phyloP scores from a whole-genome alignment of 2,797 vertebrate genomes.

The Liasis olivaceus region DNA sequence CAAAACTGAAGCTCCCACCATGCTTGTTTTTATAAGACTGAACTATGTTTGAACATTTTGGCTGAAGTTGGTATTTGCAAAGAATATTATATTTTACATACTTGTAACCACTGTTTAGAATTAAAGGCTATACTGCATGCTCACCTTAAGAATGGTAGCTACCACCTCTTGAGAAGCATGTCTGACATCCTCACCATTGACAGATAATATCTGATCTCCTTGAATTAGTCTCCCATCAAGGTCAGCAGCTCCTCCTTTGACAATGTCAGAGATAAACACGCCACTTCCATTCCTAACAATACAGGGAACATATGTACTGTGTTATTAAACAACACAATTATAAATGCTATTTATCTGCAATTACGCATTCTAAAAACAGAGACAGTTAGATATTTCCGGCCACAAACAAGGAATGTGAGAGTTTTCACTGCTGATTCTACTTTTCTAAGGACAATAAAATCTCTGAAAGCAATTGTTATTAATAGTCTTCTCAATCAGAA shows the following conservation, averaged over 20 bases:
- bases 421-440: slow-evolving; percentile 23
- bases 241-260: slow-evolving; percentile 92
- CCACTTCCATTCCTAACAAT: slow-evolving; percentile 87
- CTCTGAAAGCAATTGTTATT: not conserved
- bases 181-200: slow-evolving; percentile 89
- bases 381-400: not conserved
- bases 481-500: not conserved
- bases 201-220: slow-evolving; percentile 93
- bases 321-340: slow-evolving; percentile 64
- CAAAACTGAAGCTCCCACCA: not conserved
- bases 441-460: slow-evolving; percentile 12
- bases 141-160: slow-evolving; percentile 91
- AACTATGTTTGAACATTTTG: not conserved
- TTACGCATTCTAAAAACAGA: slow-evolving; percentile 35
- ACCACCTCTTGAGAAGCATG: slow-evolving; percentile 90
- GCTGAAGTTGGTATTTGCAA: not conserved
- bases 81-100: not conserved
- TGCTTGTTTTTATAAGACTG: not conserved
- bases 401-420: not conserved
- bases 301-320: slow-evolving; percentile 62
- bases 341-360: slow-evolving; percentile 57
- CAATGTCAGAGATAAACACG: slow-evolving; percentile 94
- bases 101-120: slow-evolving; percentile 33
- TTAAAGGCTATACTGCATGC: slow-evolving; percentile 38
- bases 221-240: slow-evolving; percentile 92